Evolutionary conservation across 2,888 invertebrate species (phyloP), one percentile per base, ranked within the genome.

Genomic region (Sialis lutaria): DNA sequence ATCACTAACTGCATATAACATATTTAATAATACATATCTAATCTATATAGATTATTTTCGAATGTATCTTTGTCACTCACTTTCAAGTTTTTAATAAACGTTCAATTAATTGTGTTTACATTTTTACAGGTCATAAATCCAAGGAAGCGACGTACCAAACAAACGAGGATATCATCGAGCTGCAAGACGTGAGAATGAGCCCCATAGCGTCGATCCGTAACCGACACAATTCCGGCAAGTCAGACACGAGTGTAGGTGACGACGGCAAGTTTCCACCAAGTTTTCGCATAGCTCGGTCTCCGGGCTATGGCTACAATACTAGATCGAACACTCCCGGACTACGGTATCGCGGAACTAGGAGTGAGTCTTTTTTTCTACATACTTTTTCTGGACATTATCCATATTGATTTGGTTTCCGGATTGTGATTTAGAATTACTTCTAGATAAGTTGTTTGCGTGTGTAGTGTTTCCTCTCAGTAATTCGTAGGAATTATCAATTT

Each of bases 171-270:
- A 90, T 92, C 56, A 90, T 90, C 58, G 91, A 92, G 59, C 74
- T 93, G 46, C 84, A 91, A 60, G 92, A 93, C 60, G 73, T 87
- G 39, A 72, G 83, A 55, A 76, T 88, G 75, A 87, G 87, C 56
- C 88, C 88, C 13, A 78, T 89, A 66, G 86, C 82, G 55, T 88
- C 77, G 55, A 80, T 79, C 60, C 74, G 81, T 54, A 80, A 66
- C 69, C 75, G 75, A 44, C 75, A 82, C 51, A 77, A 77, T 57
- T 74, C 75, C 65, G 78, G 56, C 37, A 54, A 56, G 6, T 60
- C 58, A 40, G 55, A 55, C 13, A 54, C 58, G 7, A 57, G 55
- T 47, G 55, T 57, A 46, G 64, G 60, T 5, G 76, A 78, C 61
- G 69, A 76, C 55, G 70, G 72, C 33, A 77, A 77, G 63, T 84